Percentiles rank a stretch among this genome's conserved stretches.
These are phyloP conservation scores for Calosoma granatense DNA, from an alignment of 1,140 invertebrate species.

Conservation along the genomic window DNA sequence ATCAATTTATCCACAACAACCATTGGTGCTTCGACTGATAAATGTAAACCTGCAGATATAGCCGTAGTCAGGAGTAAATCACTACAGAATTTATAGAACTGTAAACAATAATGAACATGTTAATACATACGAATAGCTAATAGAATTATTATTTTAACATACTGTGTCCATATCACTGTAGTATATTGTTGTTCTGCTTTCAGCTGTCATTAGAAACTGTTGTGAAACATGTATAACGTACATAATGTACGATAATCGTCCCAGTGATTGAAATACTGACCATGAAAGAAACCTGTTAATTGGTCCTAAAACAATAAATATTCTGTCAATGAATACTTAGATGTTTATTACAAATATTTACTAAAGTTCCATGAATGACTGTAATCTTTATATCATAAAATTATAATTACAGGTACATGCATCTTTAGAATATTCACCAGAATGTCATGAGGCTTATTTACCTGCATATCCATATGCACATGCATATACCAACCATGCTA, in stretches of 20 bases:
- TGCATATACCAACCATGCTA: conserved; percentile 25
- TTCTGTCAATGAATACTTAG: no score
- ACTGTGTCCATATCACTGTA: no score
- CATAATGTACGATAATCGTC: conserved; percentile 24
- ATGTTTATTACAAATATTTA: no score
- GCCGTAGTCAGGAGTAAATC: conserved; percentile 13
- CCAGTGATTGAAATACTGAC: conserved; percentile 20
- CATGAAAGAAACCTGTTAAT: conserved; percentile 22
- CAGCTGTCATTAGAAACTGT: conserved; percentile 10
- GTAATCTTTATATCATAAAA: no score
- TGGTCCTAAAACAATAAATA: conserved; percentile 21
- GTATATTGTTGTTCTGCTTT: no score
- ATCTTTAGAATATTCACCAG: no score
- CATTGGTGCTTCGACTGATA: conserved; percentile 20
- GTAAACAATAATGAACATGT: no score
- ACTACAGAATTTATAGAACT: conserved; percentile 17
- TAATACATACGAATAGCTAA: no score
- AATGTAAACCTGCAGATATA: conserved; percentile 13
- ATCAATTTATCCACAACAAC: conserved; percentile 16
- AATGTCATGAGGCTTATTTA: no score
- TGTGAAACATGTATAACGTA: conserved; percentile 21
- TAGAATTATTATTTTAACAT: no score
- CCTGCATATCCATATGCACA: conserved; percentile 24
- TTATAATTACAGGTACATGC: no score
- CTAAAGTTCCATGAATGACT: no score